These are phyloP conservation scores for Strix uralensis DNA, from an alignment of 2,113 vertebrate genomes.

Conservation along the genomic window DNA sequence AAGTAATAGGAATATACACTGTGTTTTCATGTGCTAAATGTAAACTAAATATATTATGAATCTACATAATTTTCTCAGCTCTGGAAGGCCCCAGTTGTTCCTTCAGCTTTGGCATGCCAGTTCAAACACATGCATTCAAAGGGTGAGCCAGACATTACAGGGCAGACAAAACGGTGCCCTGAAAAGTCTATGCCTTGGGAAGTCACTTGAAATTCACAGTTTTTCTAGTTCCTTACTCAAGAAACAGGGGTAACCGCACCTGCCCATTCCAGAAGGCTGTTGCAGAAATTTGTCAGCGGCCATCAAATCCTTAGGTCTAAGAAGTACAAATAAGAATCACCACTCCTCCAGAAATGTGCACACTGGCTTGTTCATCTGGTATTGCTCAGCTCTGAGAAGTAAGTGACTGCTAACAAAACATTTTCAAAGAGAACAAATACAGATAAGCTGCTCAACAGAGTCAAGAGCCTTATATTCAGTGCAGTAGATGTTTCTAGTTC, in stretches of 20 bases:
- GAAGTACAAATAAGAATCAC: neutral
- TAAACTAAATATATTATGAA: constrained; percentile 21
- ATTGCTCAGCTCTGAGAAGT: neutral
- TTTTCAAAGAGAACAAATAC: neutral
- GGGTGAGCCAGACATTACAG: neutral
- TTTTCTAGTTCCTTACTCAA: neutral
- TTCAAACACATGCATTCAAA: neutral
- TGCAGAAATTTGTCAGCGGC: neutral
- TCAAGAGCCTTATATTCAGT: neutral
- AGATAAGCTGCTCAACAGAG: neutral
- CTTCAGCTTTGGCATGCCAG: neutral
- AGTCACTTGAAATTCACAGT: neutral
- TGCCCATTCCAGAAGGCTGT: neutral
- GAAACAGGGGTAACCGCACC: neutral
- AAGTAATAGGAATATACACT: neutral
- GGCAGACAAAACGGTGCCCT: neutral
- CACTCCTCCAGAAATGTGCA: neutral
- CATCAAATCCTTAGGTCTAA: neutral
- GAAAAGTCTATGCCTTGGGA: neutral
- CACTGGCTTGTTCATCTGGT: neutral
- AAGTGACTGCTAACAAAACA: neutral
- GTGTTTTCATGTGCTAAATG: constrained; percentile 38
- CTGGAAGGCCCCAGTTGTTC: neutral
- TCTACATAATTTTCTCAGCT: neutral
- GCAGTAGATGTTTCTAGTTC: neutral